Conservation (phyloP, 2,797 vertebrate genomes). For the Falco peregrinus region DNA sequence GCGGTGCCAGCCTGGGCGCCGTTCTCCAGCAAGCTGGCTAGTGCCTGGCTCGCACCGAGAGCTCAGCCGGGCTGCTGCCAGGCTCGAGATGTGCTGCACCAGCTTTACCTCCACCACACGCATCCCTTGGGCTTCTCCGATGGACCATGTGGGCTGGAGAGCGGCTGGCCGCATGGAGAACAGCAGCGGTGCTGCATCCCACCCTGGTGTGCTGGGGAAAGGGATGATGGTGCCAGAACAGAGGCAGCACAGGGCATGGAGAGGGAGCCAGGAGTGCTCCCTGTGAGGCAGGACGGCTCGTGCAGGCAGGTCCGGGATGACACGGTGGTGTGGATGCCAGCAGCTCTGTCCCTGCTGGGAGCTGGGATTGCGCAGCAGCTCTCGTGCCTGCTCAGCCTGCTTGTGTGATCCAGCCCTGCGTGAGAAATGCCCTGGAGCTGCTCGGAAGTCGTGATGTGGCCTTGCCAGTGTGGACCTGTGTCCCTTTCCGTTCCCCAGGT, state of each 20-base stretch:
- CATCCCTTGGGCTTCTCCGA: accelerated
- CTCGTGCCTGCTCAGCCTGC: not conserved
- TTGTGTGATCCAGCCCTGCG: accelerated
- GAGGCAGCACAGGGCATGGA: not conserved
- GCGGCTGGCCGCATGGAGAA: accelerated
- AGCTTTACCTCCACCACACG: accelerated
- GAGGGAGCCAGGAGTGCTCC: not conserved
- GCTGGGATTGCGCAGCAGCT: not conserved
- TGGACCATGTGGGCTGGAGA: accelerated
- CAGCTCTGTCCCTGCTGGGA: not conserved
- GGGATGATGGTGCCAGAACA: not conserved
- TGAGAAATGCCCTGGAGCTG: not conserved
- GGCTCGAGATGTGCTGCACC: not conserved
- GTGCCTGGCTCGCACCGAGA: not conserved
- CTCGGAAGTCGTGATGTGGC: accelerated
- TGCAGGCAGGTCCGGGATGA: not conserved
- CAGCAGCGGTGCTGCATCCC: not conserved
- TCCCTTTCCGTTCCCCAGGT: not conserved
- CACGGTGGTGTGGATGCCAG: not conserved
- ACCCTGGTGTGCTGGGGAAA: accelerated
- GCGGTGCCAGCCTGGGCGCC: not conserved
- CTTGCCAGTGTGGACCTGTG: accelerated
- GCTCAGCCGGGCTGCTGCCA: not conserved
- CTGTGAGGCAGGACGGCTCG: not conserved
- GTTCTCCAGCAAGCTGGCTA: not conserved